Conservation (phyloP, 2,113 vertebrate genomes). For the Tragelaphus strepsiceros region DNA sequence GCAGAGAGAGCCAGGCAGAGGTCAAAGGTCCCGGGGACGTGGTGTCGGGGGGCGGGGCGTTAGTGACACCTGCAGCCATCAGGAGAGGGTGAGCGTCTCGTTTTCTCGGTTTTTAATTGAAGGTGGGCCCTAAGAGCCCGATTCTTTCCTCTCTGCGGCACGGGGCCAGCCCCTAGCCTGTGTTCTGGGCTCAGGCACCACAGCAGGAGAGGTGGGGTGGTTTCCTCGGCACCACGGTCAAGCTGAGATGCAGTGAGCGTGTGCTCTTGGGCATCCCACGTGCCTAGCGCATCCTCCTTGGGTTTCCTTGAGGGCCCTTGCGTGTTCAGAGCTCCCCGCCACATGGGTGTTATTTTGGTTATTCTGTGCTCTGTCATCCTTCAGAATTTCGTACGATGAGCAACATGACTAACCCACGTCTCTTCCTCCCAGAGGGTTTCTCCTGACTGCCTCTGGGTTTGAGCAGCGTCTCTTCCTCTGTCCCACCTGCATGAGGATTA, state of each 20-base stretch:
- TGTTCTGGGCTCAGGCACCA: neutral
- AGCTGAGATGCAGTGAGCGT: neutral
- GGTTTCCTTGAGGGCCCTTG: neutral
- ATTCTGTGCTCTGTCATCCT: neutral
- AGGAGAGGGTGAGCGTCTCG: rapidly evolving
- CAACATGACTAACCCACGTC: neutral
- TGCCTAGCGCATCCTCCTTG: neutral
- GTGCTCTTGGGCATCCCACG: neutral
- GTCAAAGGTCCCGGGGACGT: neutral
- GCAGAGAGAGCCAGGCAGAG: neutral
- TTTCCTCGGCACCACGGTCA: neutral
- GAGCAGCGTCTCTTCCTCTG: neutral
- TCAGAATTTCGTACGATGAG: neutral
- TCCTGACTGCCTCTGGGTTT: neutral
- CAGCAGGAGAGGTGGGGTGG: neutral
- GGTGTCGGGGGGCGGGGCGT: neutral
- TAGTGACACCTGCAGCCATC: neutral
- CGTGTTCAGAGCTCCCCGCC: no score
- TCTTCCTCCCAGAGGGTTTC: neutral
- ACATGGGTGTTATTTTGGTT: neutral
- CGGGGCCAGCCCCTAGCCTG: neutral
- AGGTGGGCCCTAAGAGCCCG: neutral
- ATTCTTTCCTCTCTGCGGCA: neutral
- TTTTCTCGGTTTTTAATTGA: neutral
- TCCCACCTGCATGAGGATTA: neutral